phyloP scores from a whole-genome alignment of 2,797 vertebrate genomes.

The Tenualosa ilisha region DNA sequence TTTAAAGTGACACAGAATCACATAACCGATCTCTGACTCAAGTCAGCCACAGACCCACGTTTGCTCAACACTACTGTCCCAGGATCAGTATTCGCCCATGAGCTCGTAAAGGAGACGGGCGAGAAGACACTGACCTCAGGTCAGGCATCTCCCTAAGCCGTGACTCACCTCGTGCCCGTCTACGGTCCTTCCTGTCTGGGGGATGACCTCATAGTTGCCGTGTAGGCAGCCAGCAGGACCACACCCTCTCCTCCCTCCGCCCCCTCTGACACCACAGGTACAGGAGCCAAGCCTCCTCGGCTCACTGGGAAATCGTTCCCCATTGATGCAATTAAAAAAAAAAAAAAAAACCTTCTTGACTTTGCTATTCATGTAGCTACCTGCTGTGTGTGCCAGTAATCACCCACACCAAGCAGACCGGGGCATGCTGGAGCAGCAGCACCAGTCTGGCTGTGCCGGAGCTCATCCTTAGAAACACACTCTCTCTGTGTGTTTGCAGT shows the following conservation, averaged over 20 bases:
- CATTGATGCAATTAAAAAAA: conserved; percentile 31
- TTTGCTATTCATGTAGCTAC: conserved; percentile 47
- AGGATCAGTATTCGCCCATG: background rate
- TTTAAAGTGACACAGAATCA: background rate
- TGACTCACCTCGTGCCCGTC: conserved; percentile 37
- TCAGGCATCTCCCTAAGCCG: conserved; percentile 20
- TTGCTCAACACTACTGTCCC: background rate
- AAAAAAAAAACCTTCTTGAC: background rate
- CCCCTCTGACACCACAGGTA: background rate
- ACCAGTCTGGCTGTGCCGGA: background rate
- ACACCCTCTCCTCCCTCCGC: background rate
- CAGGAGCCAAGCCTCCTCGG: background rate
- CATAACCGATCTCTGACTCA: background rate
- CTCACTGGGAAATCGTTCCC: conserved; percentile 24
- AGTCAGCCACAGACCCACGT: background rate
- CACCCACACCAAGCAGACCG: background rate
- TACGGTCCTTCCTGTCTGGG: conserved; percentile 42
- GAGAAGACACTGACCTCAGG: background rate
- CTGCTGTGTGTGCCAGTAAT: conserved; percentile 37
- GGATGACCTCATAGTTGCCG: conserved; percentile 24
- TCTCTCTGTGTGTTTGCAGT: background rate
- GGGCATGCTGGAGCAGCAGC: conserved; percentile 7
- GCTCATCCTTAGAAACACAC: background rate
- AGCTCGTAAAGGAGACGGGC: background rate
- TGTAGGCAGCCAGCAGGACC: background rate